These are phyloP conservation scores for Danio aesculapii DNA, from an alignment of 2,797 vertebrate species.

Conservation along the genomic window DNA sequence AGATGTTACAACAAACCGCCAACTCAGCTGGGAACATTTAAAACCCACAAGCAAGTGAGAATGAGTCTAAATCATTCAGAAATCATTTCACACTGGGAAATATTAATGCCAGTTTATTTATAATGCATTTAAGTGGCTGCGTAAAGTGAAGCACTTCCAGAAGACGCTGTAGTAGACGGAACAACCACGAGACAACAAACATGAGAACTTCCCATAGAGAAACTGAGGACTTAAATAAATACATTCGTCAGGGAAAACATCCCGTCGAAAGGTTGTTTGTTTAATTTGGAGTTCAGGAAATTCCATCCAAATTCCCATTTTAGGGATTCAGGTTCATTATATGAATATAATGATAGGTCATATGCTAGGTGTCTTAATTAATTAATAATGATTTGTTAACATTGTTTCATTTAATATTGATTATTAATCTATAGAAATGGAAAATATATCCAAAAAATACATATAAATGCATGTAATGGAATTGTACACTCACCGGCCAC, in stretches of 20 bases:
- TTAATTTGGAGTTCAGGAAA: conserved; percentile 35
- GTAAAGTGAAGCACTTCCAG: not conserved
- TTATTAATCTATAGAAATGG: too few species aligned
- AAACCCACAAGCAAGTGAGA: not conserved
- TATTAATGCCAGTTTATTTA: conserved; percentile 11
- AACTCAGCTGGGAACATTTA: not conserved
- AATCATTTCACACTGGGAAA: not conserved
- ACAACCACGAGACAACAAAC: conserved; percentile 28
- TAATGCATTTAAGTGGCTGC: not conserved
- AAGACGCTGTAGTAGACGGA: conserved; percentile 1
- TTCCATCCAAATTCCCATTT: conserved; percentile 12
- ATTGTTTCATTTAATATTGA: too few species aligned
- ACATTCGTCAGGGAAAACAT: not conserved
- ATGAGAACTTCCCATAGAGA: conserved; percentile 18
- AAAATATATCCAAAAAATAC: too few species aligned
- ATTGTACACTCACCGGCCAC: too few species aligned
- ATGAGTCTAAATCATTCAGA: conserved; percentile 1
- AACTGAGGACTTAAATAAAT: conserved; percentile 24
- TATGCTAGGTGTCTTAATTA: too few species aligned
- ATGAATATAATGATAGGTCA: too few species aligned
- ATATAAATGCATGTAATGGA: too few species aligned
- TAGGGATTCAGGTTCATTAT: not conserved
- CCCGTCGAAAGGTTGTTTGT: conserved; percentile 14
- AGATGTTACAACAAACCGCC: not conserved
- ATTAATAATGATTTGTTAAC: too few species aligned